phyloP scores from a whole-genome alignment of 64 coral and sea anemone genomes.

The Stichodactyla helianthus region DNA sequence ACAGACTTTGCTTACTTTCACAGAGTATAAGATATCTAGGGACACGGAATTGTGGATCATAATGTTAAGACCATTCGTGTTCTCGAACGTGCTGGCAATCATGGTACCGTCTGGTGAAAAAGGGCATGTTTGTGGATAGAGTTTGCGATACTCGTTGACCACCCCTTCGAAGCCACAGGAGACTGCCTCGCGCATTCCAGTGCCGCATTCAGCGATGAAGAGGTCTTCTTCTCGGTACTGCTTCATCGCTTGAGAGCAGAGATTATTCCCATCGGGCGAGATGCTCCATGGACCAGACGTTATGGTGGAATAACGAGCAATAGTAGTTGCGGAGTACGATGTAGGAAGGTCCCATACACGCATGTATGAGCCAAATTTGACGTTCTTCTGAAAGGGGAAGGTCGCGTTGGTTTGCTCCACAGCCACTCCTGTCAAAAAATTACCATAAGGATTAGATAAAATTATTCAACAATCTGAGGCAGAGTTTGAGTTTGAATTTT shows the following conservation, averaged over 20 bases:
- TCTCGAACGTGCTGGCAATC: slow-evolving; percentile 22
- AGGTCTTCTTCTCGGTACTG: slow-evolving; percentile 39
- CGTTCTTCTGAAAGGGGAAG: slow-evolving; percentile 16
- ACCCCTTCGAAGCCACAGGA: neutral
- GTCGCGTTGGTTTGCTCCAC: neutral
- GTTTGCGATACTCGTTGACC: slow-evolving; percentile 32
- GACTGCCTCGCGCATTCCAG: neutral
- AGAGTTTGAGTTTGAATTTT: too few relatives aligned
- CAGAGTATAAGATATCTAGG: slow-evolving; percentile 10
- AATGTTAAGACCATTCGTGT: slow-evolving; percentile 16
- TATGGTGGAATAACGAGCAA: slow-evolving; percentile 31
- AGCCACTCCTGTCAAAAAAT: neutral
- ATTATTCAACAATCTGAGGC: too few relatives aligned
- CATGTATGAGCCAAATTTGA: neutral
- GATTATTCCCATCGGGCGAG: slow-evolving; percentile 24
- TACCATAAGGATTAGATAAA: too few relatives aligned
- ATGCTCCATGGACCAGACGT: slow-evolving; percentile 56
- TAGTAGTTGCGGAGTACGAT: slow-evolving; percentile 25
- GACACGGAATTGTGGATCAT: slow-evolving; percentile 1
- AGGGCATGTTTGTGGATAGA: slow-evolving; percentile 40
- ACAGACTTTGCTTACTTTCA: slow-evolving; percentile 27
- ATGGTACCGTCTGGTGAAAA: slow-evolving; percentile 39
- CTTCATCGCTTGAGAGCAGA: slow-evolving; percentile 36
- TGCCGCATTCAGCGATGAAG: slow-evolving; percentile 3
- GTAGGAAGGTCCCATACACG: slow-evolving; percentile 28